Evolutionary conservation across 2,888 invertebrate genomes (phyloP), one percentile per base, ranked within the genome.

Genomic region (Xylocampa areola): DNA sequence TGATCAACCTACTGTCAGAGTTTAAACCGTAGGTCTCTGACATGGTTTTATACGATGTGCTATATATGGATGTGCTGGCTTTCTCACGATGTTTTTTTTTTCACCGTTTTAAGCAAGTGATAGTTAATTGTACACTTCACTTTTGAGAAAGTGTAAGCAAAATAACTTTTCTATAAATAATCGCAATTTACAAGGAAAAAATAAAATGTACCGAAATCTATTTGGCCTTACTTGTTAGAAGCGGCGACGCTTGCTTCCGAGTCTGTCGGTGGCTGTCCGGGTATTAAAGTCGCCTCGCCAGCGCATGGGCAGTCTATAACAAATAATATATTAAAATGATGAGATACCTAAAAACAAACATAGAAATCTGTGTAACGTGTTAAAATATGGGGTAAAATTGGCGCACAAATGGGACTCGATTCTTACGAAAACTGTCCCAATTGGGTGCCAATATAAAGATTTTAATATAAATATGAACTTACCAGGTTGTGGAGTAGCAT

Each of bases 401-500:
- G 17, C 5, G 35, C 17, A 4, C 17, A 19, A n/a, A 21, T 36
- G 36, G 33, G 33, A n/a, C n/a, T n/a, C n/a, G n/a, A n/a, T n/a
- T n/a, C n/a, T n/a, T n/a, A n/a, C n/a, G n/a, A n/a, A n/a, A n/a
- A n/a, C n/a, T n/a, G 13, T 14, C 29, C 52, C 52, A 25, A 1
- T 14, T 37, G 52, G 33, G 53, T 13, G 33, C 39, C 53, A 51
- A 29, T 2, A 11, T 0, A 2, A 36, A 11, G 17, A n/a, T 19
- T 19, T 13, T 3, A n/a, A n/a, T n/a, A n/a, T 14, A 16, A 11
- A 2, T 4, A 5, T 1, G 1, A 8, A 89, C 92, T 92, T 89
- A 97, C 97, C 97, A 84, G 96, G 96, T 88, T 97, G 96, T 52
- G 98, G 98, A 70, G 98, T 96, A 48, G 98, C 98, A 86, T 98